phyloP scores from a whole-genome alignment of 2,113 vertebrate genomes.

The Poicephalus meyeri region DNA sequence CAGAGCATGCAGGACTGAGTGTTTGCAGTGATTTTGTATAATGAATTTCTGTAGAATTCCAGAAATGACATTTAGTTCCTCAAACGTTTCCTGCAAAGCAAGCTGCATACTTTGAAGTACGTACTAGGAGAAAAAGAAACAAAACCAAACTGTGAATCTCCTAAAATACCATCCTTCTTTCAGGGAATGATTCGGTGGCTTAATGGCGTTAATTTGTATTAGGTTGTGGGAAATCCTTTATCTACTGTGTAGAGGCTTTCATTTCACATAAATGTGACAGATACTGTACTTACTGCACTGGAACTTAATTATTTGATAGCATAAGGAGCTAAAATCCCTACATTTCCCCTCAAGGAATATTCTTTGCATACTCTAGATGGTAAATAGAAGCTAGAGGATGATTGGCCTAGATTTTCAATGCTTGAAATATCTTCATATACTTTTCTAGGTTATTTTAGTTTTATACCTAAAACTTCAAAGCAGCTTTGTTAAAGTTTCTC shows the following conservation, averaged over 20 bases:
- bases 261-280: neutral
- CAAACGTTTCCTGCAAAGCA: conserved; percentile 11
- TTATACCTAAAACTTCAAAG: conserved; percentile 9
- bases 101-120: neutral
- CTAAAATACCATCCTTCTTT: neutral
- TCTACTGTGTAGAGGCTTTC: neutral
- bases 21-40: conserved; percentile 21
- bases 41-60: neutral
- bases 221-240: conserved; percentile 8
- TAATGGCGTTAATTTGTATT: conserved; percentile 39
- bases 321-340: conserved; percentile 14
- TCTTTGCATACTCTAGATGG: neutral
- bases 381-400: neutral
- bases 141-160: neutral
- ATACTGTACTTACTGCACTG: neutral
- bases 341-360: conserved; percentile 6
- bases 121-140: neutral
- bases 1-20: neutral
- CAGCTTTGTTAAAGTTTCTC: neutral
- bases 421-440: neutral
- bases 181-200: neutral
- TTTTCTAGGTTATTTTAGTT: neutral
- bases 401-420: neutral
- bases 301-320: conserved; percentile 41
- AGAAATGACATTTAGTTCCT: neutral